These are phyloP conservation scores for Gambelia wislizenii DNA, from an alignment of 2,797 vertebrate species.

Conservation along the genomic window DNA sequence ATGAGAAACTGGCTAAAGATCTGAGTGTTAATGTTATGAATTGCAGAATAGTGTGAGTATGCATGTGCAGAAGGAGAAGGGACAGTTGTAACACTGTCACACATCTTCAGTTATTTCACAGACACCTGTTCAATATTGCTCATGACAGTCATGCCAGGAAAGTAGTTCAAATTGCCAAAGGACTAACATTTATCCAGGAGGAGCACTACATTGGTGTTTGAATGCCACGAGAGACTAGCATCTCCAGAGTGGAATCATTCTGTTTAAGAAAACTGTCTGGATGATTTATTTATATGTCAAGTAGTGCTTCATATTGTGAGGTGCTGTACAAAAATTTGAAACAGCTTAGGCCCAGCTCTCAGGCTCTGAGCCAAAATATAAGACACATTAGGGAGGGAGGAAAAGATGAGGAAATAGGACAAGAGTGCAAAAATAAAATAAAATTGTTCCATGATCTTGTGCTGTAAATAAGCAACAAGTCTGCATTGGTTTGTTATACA, in stretches of 20 bases:
- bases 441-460: background rate
- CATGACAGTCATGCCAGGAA: background rate
- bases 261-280: background rate
- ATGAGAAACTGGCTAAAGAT: background rate
- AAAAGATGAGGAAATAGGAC: background rate
- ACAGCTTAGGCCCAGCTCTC: background rate
- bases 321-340: background rate
- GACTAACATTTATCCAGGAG: background rate
- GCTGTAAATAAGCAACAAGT: background rate
- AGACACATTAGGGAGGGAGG: background rate
- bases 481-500: background rate
- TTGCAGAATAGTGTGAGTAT: background rate
- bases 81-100: background rate
- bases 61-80: background rate
- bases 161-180: background rate
- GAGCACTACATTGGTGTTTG: background rate
- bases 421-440: background rate
- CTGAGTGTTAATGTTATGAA: background rate
- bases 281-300: background rate
- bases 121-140: background rate
- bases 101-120: background rate
- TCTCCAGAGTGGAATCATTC: background rate
- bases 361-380: background rate
- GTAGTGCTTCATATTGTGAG: background rate
- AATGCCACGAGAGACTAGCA: background rate